A percentile compares a stretch with the other conserved stretches of the same genome.
These are phyloP conservation scores for Bombus terrestris DNA, from an alignment of 1,140 invertebrate genomes.

Conservation along the genomic window DNA sequence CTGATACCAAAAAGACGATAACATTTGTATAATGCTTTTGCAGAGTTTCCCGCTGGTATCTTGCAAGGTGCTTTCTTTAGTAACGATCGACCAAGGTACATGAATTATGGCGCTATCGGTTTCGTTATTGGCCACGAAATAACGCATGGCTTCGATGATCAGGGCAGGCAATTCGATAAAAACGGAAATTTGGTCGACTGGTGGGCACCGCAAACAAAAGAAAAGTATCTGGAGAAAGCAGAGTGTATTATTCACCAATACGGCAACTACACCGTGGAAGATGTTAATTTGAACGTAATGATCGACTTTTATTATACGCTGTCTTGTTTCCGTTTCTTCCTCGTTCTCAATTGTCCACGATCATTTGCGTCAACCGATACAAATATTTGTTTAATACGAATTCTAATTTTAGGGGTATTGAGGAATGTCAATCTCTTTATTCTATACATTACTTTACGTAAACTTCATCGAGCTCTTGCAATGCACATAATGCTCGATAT, in stretches of 20 bases:
- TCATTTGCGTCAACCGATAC: conserved; percentile 19
- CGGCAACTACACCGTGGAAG: conserved; percentile 63
- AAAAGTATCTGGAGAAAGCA: conserved; percentile 51
- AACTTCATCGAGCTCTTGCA: not conserved
- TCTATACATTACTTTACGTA: not conserved
- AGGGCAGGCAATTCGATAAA: conserved; percentile 94
- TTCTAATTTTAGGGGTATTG: conserved; percentile 43
- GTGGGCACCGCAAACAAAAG: conserved; percentile 81
- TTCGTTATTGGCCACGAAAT: conserved; percentile 97
- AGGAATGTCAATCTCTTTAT: not conserved
- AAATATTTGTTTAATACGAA: conserved; percentile 9
- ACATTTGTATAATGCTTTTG: not conserved
- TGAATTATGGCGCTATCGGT: conserved; percentile 96
- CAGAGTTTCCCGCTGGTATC: conserved; percentile 90
- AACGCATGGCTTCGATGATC: conserved; percentile 96
- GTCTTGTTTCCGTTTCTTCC: not conserved
- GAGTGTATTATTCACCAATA: conserved; percentile 86
- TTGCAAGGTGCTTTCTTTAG: conserved; percentile 94
- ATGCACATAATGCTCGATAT: not conserved
- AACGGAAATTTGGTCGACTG: conserved; percentile 87
- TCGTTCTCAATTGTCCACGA: not conserved
- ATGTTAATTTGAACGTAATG: conserved; percentile 78
- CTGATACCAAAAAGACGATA: not conserved
- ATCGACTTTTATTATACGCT: conserved; percentile 6
- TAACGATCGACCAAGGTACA: conserved; percentile 91